Conservation (phyloP, 1,140 invertebrate genomes). For the Cydia fagiglandana region DNA sequence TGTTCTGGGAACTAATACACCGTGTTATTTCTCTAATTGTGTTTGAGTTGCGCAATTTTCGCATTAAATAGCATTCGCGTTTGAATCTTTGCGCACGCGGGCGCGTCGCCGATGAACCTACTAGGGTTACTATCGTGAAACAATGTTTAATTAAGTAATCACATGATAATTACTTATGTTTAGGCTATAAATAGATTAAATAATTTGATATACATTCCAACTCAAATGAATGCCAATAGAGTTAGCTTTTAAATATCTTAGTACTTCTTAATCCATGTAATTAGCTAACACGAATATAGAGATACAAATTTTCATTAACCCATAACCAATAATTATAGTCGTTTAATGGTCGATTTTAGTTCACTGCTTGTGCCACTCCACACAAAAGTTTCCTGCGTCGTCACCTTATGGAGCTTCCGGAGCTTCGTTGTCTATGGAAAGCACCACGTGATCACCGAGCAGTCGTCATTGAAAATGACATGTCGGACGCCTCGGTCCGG, state of each 20-base stretch:
- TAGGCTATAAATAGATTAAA: neutral
- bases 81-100: neutral
- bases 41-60: constrained; percentile 5
- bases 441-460: too few species aligned
- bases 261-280: neutral
- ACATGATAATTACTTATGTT: neutral
- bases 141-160: neutral
- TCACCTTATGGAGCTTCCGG: neutral
- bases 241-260: neutral
- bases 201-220: neutral
- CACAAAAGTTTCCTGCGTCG: too few species aligned
- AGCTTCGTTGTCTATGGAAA: too few species aligned
- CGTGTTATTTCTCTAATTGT: constrained; percentile 19
- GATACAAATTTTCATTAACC: too few species aligned
- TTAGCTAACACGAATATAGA: too few species aligned
- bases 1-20: neutral
- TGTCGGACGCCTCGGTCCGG: too few species aligned
- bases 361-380: too few species aligned
- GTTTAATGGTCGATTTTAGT: too few species aligned
- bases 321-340: too few species aligned
- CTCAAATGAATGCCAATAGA: neutral
- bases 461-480: too few species aligned
- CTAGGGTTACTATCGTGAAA: neutral
- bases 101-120: neutral
- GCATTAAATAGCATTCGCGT: constrained; percentile 1